These are phyloP conservation scores for Callithrix jacchus DNA, from an alignment of 2,113 vertebrate species.

Conservation along the genomic window DNA sequence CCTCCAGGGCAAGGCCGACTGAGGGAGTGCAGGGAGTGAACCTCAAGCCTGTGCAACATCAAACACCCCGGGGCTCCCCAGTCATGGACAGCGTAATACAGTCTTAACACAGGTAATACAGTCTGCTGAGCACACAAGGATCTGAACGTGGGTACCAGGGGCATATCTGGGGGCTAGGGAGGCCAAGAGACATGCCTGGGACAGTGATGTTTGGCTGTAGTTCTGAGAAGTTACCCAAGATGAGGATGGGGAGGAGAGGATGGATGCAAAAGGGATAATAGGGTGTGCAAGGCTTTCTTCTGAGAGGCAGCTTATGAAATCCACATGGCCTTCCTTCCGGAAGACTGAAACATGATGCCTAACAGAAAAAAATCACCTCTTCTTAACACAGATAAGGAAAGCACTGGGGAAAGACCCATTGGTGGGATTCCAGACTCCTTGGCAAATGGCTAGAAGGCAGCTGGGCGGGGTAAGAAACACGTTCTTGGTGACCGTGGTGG, in stretches of 20 bases:
- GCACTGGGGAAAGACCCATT: rapidly evolving
- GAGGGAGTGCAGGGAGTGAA: not conserved
- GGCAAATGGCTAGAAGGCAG: not conserved
- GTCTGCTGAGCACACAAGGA: too few species aligned
- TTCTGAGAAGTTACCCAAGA: not conserved
- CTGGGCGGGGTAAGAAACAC: not conserved
- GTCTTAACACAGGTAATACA: not conserved
- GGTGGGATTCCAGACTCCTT: not conserved
- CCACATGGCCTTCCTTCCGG: not conserved
- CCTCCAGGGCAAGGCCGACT: too few species aligned
- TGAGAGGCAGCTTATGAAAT: not conserved
- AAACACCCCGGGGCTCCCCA: rapidly evolving
- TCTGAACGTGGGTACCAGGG: too few species aligned
- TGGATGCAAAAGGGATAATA: rapidly evolving
- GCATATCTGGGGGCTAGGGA: not conserved
- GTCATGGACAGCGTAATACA: not conserved
- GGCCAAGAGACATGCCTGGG: not conserved
- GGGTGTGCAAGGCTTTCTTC: rapidly evolving
- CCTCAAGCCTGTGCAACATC: rapidly evolving
- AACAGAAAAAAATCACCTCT: not conserved
- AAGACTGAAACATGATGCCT: not conserved
- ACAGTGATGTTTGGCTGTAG: not conserved
- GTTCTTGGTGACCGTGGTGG: rapidly evolving
- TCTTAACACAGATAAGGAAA: not conserved
- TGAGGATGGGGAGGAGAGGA: rapidly evolving